Percentiles rank a stretch among this genome's conserved stretches.
Conservation (phyloP, 2,888 invertebrate species). For the Andrena bicolor region DNA sequence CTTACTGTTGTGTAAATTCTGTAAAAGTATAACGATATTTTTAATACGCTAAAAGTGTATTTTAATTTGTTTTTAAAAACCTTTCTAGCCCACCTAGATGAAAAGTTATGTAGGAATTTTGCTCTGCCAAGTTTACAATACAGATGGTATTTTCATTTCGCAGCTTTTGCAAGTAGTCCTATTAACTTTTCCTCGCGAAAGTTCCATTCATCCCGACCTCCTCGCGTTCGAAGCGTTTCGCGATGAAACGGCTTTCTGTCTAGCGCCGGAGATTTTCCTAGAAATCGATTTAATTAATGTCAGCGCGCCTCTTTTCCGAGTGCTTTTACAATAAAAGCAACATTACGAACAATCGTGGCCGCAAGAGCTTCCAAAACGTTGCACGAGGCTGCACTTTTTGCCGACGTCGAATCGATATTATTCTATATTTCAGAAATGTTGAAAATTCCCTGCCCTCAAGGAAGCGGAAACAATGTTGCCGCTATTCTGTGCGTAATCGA, state of each 20-base stretch:
- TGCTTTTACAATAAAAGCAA: neutral
- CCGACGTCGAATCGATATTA: too few species aligned
- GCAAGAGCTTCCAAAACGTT: neutral
- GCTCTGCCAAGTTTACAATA: neutral
- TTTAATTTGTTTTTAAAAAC: slow-evolving; percentile 13
- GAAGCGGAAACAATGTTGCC: too few species aligned
- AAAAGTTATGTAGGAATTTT: slow-evolving; percentile 34
- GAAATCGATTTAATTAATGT: slow-evolving; percentile 26
- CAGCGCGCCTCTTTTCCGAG: neutral
- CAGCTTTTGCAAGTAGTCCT: neutral
- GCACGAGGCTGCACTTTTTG: too few species aligned
- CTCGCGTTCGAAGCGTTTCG: neutral
- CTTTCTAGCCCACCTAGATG: slow-evolving; percentile 27
- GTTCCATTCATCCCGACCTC: slow-evolving; percentile 16
- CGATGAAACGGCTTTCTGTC: neutral
- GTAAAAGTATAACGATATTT: too few species aligned
- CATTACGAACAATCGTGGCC: neutral
- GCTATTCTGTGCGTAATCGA: too few species aligned
- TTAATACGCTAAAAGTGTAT: neutral
- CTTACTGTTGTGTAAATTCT: neutral
- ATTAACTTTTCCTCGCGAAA: slow-evolving; percentile 11
- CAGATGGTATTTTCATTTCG: neutral
- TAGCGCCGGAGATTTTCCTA: neutral
- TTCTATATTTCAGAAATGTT: too few species aligned
- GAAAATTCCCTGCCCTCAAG: too few species aligned